Evolutionary conservation across 2,113 vertebrate species (phyloP).

Genomic region (Formicarius rufipectus): DNA sequence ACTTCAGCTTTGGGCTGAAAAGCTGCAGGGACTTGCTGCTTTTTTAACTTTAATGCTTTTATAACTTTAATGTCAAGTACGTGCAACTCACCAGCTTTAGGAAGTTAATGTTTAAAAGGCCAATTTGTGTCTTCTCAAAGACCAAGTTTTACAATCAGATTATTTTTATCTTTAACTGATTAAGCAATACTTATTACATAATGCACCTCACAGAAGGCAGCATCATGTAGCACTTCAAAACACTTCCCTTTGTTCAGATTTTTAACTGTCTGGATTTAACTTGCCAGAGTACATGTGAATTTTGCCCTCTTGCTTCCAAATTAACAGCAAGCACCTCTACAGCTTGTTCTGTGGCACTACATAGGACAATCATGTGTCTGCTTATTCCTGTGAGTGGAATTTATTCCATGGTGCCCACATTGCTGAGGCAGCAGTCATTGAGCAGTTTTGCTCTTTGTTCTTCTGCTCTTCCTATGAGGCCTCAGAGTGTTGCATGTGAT

Average conservation of each 20-base stretch:
- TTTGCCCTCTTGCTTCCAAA: neutral
- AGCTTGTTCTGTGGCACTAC: neutral
- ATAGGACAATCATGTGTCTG: neutral
- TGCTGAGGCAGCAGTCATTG: neutral
- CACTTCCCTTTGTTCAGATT: neutral
- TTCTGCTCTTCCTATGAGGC: neutral
- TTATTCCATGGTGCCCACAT: neutral
- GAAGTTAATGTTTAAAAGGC: neutral
- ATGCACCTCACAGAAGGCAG: neutral
- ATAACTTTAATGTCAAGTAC: conserved; percentile 2
- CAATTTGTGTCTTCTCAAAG: neutral
- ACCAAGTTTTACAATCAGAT: neutral
- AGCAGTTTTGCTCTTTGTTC: neutral
- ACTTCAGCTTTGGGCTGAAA: neutral
- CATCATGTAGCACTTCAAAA: neutral
- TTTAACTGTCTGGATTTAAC: neutral
- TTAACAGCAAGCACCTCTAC: neutral
- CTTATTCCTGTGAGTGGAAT: neutral
- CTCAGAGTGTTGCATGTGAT: neutral
- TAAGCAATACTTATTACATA: neutral
- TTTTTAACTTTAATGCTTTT: conserved; percentile 35
- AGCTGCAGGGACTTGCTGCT: neutral
- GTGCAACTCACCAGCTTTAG: neutral
- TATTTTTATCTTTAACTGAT: neutral
- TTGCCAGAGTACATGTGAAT: neutral